Conservation (phyloP, 1,140 invertebrate genomes). For the Trichoplusia ni region DNA sequence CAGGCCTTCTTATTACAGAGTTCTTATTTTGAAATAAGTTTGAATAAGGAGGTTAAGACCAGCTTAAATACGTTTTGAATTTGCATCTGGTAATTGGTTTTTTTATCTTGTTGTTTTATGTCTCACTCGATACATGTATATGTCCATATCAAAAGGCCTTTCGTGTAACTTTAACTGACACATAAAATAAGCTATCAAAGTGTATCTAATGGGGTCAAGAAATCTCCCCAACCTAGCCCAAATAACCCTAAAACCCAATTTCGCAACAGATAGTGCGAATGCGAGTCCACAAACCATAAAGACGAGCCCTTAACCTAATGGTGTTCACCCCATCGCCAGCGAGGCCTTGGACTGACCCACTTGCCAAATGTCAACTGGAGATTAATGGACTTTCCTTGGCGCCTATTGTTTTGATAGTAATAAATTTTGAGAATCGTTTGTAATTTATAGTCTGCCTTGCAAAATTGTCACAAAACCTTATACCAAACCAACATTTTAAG, state of each 20-base stretch:
- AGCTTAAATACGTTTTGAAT: too few relatives aligned
- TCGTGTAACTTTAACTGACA: too few relatives aligned
- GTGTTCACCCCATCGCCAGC: constrained; percentile 45
- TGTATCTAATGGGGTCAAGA: constrained; percentile 1
- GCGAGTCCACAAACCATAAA: constrained; percentile 57
- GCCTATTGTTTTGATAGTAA: constrained; percentile 31
- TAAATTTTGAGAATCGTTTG: constrained; percentile 5
- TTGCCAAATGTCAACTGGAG: constrained; percentile 54
- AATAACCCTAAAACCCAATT: constrained; percentile 24
- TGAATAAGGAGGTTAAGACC: too few relatives aligned
- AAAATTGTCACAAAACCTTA: too few relatives aligned
- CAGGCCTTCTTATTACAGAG: too few relatives aligned
- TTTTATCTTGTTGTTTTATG: too few relatives aligned
- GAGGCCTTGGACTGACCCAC: constrained; percentile 48
- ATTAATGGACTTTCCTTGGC: constrained; percentile 41
- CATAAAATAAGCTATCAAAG: neutral
- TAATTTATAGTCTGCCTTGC: neutral
- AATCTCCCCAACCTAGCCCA: constrained; percentile 2
- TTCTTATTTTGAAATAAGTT: too few relatives aligned
- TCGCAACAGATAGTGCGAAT: constrained; percentile 21
- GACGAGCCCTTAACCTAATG: constrained; percentile 56
- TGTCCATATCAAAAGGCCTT: too few relatives aligned
- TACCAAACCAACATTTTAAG: too few relatives aligned
- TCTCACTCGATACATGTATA: too few relatives aligned
- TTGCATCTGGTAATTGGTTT: too few relatives aligned